phyloP scores from a whole-genome alignment of 2,797 vertebrate species.

The Pipistrellus pipistrellus region DNA sequence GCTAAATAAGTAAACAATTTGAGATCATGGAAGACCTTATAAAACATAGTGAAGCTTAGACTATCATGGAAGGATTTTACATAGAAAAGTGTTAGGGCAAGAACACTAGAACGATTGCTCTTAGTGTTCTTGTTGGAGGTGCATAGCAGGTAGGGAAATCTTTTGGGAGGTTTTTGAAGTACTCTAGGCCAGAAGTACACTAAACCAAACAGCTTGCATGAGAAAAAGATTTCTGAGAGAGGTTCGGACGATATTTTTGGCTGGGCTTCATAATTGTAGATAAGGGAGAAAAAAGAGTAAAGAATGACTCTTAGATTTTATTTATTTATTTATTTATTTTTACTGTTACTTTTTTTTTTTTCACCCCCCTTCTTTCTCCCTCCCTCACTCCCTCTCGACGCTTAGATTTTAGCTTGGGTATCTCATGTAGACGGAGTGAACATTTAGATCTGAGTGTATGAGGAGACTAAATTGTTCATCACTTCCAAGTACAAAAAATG shows the following conservation, averaged over 20 bases:
- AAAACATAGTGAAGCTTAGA: background rate
- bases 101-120: background rate
- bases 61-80: conserved; percentile 43
- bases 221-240: background rate
- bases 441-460: background rate
- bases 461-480: background rate
- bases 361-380: too few relatives aligned
- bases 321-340: too few relatives aligned
- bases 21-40: conserved; percentile 5
- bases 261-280: background rate
- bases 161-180: conserved; percentile 22
- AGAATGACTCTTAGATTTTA: conserved; percentile 31
- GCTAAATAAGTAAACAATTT: background rate
- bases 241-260: background rate
- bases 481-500: conserved; percentile 21
- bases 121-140: background rate
- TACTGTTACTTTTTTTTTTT: too few relatives aligned
- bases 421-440: background rate
- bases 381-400: too few relatives aligned
- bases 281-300: background rate
- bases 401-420: background rate
- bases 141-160: background rate
- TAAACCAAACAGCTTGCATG: background rate
- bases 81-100: background rate
- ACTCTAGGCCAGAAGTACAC: background rate